Evolutionary conservation across 2,113 vertebrate genomes (phyloP).

Genomic region (Chiloscyllium plagiosum): DNA sequence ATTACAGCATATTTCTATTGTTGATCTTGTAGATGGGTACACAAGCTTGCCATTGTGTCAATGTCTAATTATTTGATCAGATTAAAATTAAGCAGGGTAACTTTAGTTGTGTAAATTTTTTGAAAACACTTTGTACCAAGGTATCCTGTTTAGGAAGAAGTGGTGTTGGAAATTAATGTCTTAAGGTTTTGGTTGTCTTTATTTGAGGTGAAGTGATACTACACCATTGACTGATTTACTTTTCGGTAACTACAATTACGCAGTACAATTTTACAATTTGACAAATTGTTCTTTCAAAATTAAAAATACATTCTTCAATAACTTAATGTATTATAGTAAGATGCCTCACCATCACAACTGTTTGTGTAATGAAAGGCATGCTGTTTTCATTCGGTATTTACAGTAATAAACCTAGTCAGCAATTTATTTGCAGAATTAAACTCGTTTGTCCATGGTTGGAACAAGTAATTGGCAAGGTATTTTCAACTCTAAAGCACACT

Average conservation of each 20-base stretch:
- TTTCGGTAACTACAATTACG: neutral
- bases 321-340: neutral
- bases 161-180: neutral
- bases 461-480: neutral
- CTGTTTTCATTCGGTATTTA: neutral
- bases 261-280: neutral
- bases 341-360: neutral
- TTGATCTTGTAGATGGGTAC: no score
- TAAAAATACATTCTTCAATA: neutral
- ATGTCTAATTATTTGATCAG: neutral
- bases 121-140: neutral
- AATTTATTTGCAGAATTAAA: neutral
- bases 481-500: neutral
- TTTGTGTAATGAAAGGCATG: neutral
- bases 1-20: no score
- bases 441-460: neutral
- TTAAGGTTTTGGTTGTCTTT: neutral
- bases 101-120: constrained; percentile 1
- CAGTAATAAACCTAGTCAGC: neutral
- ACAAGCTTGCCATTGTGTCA: no score
- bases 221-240: neutral
- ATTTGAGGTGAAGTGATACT: neutral
- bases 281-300: no score
- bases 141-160: no score
- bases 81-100: neutral